These are phyloP conservation scores for Neomorphus geoffroyi DNA, from an alignment of 2,797 vertebrate species.

Conservation along the genomic window DNA sequence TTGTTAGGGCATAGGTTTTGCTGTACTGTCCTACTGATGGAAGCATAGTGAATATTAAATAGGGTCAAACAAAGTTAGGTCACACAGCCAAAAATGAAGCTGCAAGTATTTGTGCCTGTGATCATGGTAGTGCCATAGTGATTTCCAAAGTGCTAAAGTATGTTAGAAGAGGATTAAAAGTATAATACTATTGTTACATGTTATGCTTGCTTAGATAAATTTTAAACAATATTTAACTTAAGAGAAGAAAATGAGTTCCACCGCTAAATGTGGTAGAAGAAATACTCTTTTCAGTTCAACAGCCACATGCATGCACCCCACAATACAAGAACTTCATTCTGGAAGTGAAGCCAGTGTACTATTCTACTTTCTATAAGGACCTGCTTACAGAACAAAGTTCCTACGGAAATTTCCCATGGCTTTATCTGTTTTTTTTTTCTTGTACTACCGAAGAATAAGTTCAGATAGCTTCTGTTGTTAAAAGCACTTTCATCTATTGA, in stretches of 20 bases:
- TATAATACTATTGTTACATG: not conserved
- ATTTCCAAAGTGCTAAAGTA: not conserved
- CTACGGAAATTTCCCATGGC: not conserved
- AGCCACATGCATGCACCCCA: rapidly evolving
- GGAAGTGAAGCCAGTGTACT: not conserved
- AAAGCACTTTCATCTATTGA: not conserved
- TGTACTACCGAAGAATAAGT: not conserved
- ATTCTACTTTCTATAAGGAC: not conserved
- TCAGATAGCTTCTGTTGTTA: not conserved
- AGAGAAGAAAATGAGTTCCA: not conserved
- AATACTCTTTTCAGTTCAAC: not conserved
- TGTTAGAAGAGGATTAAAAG: not conserved
- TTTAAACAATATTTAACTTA: not conserved
- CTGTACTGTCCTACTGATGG: not conserved
- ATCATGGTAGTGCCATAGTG: not conserved
- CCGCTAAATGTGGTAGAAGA: not conserved
- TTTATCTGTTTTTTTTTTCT: not conserved
- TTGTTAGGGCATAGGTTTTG: not conserved
- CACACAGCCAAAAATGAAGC: not conserved
- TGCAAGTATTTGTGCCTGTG: not conserved
- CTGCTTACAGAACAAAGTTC: not conserved
- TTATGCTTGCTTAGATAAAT: not conserved
- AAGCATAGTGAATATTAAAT: not conserved
- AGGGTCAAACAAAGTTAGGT: not conserved
- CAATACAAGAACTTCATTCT: not conserved